Evolutionary conservation across 1,140 invertebrate species (phyloP), one percentile per base, ranked within the genome.

Genomic region (Macrosteles quadrilineatus): DNA sequence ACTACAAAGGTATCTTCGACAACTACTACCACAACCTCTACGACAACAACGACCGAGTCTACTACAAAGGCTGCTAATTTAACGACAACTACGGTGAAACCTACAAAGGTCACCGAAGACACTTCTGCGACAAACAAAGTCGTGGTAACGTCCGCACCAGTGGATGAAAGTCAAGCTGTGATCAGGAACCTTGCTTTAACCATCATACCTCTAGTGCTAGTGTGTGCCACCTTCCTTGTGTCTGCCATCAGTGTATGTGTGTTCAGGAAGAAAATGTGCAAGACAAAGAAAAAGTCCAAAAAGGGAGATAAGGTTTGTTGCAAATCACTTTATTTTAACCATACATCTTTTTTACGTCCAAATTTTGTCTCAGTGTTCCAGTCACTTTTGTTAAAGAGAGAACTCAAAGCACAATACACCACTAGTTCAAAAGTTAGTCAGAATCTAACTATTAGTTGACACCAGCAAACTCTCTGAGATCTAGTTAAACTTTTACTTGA

Each of bases 251-350:
- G 85, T 1, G 83, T 81, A 0, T 81, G 85, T 70, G 80, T 87
- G 0, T 84, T 86, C 69, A 83, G 85, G 4, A 85, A 84, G 67
- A 87, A 82, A 77, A 80, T 83, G 32, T 89, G 83, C 79, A 80
- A 75, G 45, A 79, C 76, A 0, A 84, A 80, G 75, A 80, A 79
- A 72, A 87, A 85, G 40, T 79, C 81, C 0, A 74, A 75, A 43
- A 76, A 87, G 76, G 84, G 86, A 64, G 86, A 87, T 75, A 84
- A 87, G 80, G 86, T 87, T 74, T 81, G 81, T 78, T n/a, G n/a
- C n/a, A n/a, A n/a, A n/a, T n/a, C n/a, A n/a, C n/a, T n/a, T n/a
- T n/a, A n/a, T n/a, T n/a, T n/a, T n/a, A n/a, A n/a, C n/a, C n/a
- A n/a, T n/a, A n/a, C n/a, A n/a, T n/a, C n/a, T n/a, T n/a, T n/a